Base-by-base conservation (phyloP, 2,888 invertebrate species). In the Sphaerophoria taeniata region DNA sequence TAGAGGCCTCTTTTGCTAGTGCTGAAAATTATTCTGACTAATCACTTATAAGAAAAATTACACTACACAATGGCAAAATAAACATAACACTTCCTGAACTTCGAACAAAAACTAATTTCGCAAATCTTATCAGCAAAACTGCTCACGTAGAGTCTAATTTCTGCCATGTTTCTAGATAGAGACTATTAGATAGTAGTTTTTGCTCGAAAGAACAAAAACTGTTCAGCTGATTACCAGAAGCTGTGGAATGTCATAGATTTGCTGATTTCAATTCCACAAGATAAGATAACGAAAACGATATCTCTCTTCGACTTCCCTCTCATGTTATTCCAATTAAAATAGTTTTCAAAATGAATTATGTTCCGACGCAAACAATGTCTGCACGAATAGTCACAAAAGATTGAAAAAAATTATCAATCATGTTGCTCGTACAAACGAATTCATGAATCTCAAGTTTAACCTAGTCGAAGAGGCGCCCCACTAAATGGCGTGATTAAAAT, bases 391-490 rank as follows among this genome's bases (percentile, higher is more conserved):
- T n/a, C 0, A 3, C 71, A 76, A 71, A 72, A 72, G 72, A 80
- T 34, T 79, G 73, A 77, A 77, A 82, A 82, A 70, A 56, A 53
- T 75, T 71, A 84, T 76, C 61, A 51, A n/a, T 12, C 33, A 80
- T 71, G 65, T 72, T 80, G 69, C 51, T 63, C 49, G 39, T 72
- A 63, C 58, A 69, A 58, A 81, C 33, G 80, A 76, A 72, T 70
- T 77, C 69, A 81, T 58, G 14, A 63, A 45, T 63, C 65, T 76
- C 69, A 73, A 81, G 81, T 85, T 2, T 24, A 24, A 24, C 24
- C 24, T 24, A 58, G 81, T 71, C 63, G n/a, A 51, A 63, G 63
- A 80, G 53, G 56, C 69, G 33, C 70, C n/a, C 14, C 6, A 45
- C 34, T 55, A 53, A 76, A 56, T 65, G 14, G 51, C 43, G 34